Conservation (phyloP, 2,888 invertebrate species). For the Ophion slaviceki region DNA sequence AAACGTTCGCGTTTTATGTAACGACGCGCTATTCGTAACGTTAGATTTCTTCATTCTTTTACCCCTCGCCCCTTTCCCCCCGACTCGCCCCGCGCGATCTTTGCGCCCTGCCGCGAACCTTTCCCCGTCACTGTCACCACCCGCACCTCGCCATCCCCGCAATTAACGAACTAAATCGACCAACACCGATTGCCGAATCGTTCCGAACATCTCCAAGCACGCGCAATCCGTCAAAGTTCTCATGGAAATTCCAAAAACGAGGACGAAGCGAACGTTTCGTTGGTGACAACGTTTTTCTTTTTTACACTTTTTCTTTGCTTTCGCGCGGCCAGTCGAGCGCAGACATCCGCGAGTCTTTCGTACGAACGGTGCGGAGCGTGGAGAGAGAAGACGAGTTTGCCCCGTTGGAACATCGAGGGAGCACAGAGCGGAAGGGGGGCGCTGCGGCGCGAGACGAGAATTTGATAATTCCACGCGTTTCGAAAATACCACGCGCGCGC, state of each 20-base stretch:
- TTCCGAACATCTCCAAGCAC: background rate
- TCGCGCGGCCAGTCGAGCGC: background rate
- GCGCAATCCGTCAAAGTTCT: background rate
- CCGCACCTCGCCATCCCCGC: slow-evolving; percentile 67
- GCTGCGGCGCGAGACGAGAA: background rate
- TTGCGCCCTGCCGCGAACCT: background rate
- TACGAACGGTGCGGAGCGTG: background rate
- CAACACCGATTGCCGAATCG: slow-evolving; percentile 39
- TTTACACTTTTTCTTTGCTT: background rate
- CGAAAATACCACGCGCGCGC: slow-evolving; percentile 6
- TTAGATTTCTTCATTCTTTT: slow-evolving; percentile 76
- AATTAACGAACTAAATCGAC: slow-evolving; percentile 72
- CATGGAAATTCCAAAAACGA: slow-evolving; percentile 6
- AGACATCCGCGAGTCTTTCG: background rate
- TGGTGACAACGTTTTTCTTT: background rate
- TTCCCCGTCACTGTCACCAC: background rate
- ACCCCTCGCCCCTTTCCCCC: slow-evolving; percentile 19
- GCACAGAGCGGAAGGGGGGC: background rate
- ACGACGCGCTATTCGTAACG: slow-evolving; percentile 80
- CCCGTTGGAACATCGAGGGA: background rate
- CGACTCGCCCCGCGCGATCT: background rate
- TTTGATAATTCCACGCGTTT: slow-evolving; percentile 16
- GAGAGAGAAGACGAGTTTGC: slow-evolving; percentile 5
- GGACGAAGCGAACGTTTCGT: background rate
- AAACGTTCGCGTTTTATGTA: slow-evolving; percentile 90